phyloP scores from a whole-genome alignment of 1,140 invertebrate species.

The Glossosoma conforme region DNA sequence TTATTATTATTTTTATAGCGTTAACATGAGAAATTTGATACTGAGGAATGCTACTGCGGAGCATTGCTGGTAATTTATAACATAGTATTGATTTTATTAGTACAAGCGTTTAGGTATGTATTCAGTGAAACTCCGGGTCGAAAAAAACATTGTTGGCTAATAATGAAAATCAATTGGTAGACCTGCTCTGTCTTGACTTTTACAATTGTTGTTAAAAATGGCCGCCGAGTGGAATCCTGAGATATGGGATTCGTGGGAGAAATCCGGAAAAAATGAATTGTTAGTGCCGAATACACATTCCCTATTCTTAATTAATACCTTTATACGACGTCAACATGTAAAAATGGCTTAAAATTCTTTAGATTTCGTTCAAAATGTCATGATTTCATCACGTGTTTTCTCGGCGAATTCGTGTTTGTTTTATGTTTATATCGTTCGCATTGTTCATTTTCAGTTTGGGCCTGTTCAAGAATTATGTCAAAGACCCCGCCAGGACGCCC shows the following conservation, averaged over 20 bases:
- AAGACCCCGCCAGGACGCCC: slow-evolving; percentile 51
- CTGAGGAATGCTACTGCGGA: too few species aligned
- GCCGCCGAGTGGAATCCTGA: slow-evolving; percentile 34
- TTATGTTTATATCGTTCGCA: background rate
- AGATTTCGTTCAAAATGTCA: too few species aligned
- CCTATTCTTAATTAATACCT: background rate
- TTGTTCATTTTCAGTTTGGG: slow-evolving; percentile 48
- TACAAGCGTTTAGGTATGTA: too few species aligned
- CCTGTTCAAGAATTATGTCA: slow-evolving; percentile 47
- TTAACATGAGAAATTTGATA: too few species aligned
- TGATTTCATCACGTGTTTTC: slow-evolving; percentile 19
- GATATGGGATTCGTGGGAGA: slow-evolving; percentile 48
- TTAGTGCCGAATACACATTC: slow-evolving; percentile 33
- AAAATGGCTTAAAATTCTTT: too few species aligned
- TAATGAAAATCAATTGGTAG: too few species aligned
- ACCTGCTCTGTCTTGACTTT: too few species aligned
- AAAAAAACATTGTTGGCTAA: too few species aligned
- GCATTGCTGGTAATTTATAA: too few species aligned
- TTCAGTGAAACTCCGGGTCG: too few species aligned
- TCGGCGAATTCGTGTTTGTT: slow-evolving; percentile 9
- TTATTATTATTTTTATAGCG: too few species aligned
- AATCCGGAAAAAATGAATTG: slow-evolving; percentile 45
- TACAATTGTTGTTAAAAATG: slow-evolving; percentile 16
- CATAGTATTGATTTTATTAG: too few species aligned
- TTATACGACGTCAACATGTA: background rate